Base-by-base conservation (phyloP, 2,113 vertebrate genomes). In the Cettia cetti region DNA sequence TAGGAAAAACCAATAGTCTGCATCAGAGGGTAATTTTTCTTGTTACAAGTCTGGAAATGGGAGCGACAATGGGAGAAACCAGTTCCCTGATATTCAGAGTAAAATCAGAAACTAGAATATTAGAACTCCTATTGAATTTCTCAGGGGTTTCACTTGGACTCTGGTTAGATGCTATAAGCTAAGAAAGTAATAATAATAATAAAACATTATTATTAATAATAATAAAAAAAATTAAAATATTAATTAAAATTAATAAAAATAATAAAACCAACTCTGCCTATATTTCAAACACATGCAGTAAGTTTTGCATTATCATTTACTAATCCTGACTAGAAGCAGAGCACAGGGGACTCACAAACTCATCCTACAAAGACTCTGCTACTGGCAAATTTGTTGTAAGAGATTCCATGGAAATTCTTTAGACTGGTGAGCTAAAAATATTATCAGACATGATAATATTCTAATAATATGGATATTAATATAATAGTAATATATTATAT, bases 51-150 rank as follows among this genome's bases (percentile, higher is more conserved):
- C 20, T 77, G 39, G 28, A 65, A 75, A 39, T 5, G 11, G 40
- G 33, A 33, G 26, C 35, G 20, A 15, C 19, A 13, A 1, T 13
- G 13, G 18, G 21, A 85, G 39, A 26, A 78, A 50, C 4, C 15
- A 39, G 7, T 16, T 89, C 15, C 19, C 33, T 0, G 2, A 7
- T 2, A 24, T 2, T 4, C 4, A 1, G 30, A 22, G 21, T 71
- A 19, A 70, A 70, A 56, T 37, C 7, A 16, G 8, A 71, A 68
- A 10, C 13, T 10, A 9, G n/a, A 61, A 42, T n/a, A 37, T 74
- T 64, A 47, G 54, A 82, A 24, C 13, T 20, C 2, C 3, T 3
- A 2, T 8, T 39, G n/a, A 22, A 66, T 37, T 80, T 76, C 53
- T 68, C 66, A 23, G 6, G 47, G 53, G 28, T 65, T 70, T 63